Evolutionary conservation across 2,113 vertebrate species (phyloP), one percentile per base, ranked within the genome.

Genomic region (Mohoua ochrocephala): DNA sequence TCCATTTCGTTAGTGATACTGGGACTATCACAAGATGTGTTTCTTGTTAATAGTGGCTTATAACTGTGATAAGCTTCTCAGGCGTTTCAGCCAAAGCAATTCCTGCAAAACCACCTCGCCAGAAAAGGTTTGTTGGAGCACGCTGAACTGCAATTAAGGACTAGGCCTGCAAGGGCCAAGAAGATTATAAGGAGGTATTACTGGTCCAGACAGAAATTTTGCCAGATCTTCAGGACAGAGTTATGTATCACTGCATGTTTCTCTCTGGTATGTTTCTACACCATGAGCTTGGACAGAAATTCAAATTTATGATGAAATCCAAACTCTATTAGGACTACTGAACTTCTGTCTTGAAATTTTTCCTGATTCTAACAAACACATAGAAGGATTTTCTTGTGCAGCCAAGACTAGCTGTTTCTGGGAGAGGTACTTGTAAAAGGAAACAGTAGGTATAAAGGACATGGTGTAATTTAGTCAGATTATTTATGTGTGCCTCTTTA

Each of bases 171-270:
- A 0, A 84, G 64, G 71, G 79, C 92, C 92, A 95, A 81, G 85
- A 70, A 95, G 92, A 95, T 95, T 93, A 95, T 45, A 82, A 37
- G 23, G 52, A 88, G 68, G 37, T 84, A 94, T 95, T 96, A 92
- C 24, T 77, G 56, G 76, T 87, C 82, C 93, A 96, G 92, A 94
- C 68, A 91, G 83, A 96, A 91, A 75, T 89, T 94, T 78, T 93
- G 95, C 90, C 90, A 96, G 95, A 60, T 86, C 71, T 96, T 92
- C 68, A 86, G 85, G 76, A 93, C 80, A 84, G 79, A 93, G 91
- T 94, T 93, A 87, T 69, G 61, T 91, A 90, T 88, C 50, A 54
- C 50, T 84, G 71, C 1, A 2, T 93, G 68, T 73, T 95, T 95
- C 76, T 91, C 45, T 89, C 57, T 90, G 81, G 65, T 91, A 45